phyloP scores from a whole-genome alignment of 1,140 invertebrate species.

The Aphaenogaster ashmeadi region DNA sequence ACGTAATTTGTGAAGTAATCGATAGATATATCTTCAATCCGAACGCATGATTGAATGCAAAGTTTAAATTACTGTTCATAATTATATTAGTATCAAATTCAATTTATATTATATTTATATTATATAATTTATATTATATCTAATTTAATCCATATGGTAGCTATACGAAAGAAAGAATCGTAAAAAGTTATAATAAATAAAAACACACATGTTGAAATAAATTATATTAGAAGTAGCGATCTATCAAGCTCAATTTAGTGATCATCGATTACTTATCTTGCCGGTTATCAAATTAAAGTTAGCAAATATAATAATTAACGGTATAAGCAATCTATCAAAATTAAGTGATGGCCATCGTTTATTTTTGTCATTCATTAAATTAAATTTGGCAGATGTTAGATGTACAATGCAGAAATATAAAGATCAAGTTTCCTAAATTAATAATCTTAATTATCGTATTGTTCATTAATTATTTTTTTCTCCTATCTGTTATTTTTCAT shows the following conservation, averaged over 20 bases:
- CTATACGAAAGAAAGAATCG: background rate
- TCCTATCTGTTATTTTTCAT: background rate
- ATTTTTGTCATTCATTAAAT: constrained; percentile 3
- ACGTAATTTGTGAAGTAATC: background rate
- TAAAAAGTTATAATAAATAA: background rate
- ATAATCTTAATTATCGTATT: background rate
- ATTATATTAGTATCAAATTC: constrained; percentile 2
- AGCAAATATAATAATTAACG: background rate
- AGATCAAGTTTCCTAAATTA: background rate
- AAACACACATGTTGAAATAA: background rate
- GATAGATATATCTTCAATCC: background rate
- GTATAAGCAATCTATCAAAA: background rate
- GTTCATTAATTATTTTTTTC: background rate
- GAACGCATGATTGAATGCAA: background rate
- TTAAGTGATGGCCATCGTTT: background rate
- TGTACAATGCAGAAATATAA: background rate
- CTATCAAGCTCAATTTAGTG: background rate
- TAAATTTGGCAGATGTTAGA: background rate
- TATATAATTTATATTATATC: background rate
- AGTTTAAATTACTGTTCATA: background rate
- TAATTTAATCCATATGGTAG: background rate
- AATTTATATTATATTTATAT: background rate
- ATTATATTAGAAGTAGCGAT: constrained; percentile 16
- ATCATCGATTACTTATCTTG: constrained; percentile 12
- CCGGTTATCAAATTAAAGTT: constrained; percentile 3